Percentiles rank a stretch among this genome's conserved stretches.
These are phyloP conservation scores for Protonibea diacanthus DNA, from an alignment of 2,797 vertebrate species.

Conservation along the genomic window DNA sequence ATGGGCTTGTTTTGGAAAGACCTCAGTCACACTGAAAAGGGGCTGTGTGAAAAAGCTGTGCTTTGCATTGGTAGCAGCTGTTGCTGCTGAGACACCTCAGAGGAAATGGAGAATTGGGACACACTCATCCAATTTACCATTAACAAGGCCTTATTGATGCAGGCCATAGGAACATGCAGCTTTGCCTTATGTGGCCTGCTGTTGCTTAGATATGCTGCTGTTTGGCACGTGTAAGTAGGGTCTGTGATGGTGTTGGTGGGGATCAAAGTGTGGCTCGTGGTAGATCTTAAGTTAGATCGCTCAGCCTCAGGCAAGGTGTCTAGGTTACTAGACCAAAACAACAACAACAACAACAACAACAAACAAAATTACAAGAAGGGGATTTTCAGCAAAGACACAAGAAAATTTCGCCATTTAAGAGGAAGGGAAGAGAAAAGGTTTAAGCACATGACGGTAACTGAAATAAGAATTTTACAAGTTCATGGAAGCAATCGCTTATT, in stretches of 20 bases:
- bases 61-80: slow-evolving; percentile 87
- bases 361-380: not conserved
- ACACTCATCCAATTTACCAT: slow-evolving; percentile 89
- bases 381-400: not conserved
- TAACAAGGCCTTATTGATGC: slow-evolving; percentile 90
- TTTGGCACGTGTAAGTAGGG: slow-evolving; percentile 26
- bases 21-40: slow-evolving; percentile 77
- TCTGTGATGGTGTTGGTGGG: slow-evolving; percentile 44
- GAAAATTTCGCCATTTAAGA: slow-evolving; percentile 8
- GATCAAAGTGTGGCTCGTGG: slow-evolving; percentile 38
- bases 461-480: slow-evolving; percentile 47
- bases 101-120: slow-evolving; percentile 88
- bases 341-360: too few relatives aligned
- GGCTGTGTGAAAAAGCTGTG: slow-evolving; percentile 73
- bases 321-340: not conserved
- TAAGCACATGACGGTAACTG: slow-evolving; percentile 4
- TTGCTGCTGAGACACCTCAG: slow-evolving; percentile 84
- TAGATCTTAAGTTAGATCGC: slow-evolving; percentile 23
- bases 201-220: slow-evolving; percentile 66
- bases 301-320: slow-evolving; percentile 24
- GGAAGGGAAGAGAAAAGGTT: not conserved
- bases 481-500: slow-evolving; percentile 38
- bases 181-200: slow-evolving; percentile 79
- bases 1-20: slow-evolving; percentile 84
- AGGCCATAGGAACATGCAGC: slow-evolving; percentile 79